A percentile compares a stretch with the other conserved stretches of the same genome.
These are phyloP conservation scores for Gambusia affinis DNA, from an alignment of 2,113 vertebrate genomes.

Conservation along the genomic window DNA sequence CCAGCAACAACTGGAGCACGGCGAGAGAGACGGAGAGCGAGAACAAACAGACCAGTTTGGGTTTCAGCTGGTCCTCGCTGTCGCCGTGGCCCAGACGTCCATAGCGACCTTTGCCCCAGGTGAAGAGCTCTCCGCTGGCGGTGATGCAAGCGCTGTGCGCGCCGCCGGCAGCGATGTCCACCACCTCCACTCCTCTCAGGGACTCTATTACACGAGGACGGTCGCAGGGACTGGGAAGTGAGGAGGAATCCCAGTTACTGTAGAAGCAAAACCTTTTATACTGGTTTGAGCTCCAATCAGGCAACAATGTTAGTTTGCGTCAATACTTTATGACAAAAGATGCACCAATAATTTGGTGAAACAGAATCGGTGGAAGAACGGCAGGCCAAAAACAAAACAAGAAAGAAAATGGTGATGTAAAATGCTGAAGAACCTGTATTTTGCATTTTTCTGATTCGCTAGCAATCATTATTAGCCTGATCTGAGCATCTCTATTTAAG, in stretches of 20 bases:
- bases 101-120: conserved; percentile 96
- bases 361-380: too few species aligned
- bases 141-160: conserved; percentile 97
- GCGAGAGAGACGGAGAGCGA: not conserved
- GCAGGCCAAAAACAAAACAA: too few species aligned
- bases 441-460: too few species aligned
- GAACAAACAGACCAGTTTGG: conserved; percentile 86
- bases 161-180: conserved; percentile 94
- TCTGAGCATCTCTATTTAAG: too few species aligned
- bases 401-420: too few species aligned
- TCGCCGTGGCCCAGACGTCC: conserved; percentile 96
- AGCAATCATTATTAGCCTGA: too few species aligned
- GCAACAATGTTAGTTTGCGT: not conserved
- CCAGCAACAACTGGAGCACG: not conserved
- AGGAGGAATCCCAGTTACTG: conserved; percentile 7
- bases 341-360: too few species aligned
- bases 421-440: too few species aligned
- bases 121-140: conserved; percentile 95
- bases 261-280: not conserved
- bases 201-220: conserved; percentile 97
- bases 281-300: not conserved
- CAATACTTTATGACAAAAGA: not conserved
- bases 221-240: conserved; percentile 89
- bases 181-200: conserved; percentile 93
- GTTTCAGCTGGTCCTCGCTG: conserved; percentile 97